These are phyloP conservation scores for Eupsilia transversa DNA, from an alignment of 2,888 invertebrate species.

Conservation along the genomic window DNA sequence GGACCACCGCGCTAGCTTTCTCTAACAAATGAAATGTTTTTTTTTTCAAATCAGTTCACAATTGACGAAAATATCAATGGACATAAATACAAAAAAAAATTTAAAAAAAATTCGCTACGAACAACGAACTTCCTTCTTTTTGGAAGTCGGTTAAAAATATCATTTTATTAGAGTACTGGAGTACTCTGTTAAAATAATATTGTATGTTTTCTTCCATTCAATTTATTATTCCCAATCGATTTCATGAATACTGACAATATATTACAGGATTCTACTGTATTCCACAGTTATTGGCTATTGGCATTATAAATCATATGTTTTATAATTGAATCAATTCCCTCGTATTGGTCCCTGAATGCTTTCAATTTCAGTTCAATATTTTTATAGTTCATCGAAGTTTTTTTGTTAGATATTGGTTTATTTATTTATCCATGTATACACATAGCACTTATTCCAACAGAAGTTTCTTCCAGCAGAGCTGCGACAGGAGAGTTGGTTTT, in stretches of 20 bases:
- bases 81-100: no score
- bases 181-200: constrained; percentile 24
- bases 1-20: no score
- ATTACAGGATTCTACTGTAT: constrained; percentile 3
- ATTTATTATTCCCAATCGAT: constrained; percentile 22
- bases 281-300: constrained; percentile 8
- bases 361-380: constrained; percentile 16
- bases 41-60: no score
- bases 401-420: not conserved
- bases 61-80: no score
- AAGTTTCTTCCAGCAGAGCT: not conserved
- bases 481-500: not conserved
- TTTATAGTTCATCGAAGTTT: not conserved
- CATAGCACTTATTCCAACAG: not conserved
- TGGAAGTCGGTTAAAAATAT: no score
- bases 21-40: no score
- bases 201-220: not conserved
- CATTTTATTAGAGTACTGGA: no score
- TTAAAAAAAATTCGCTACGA: no score
- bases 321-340: constrained; percentile 23
- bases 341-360: constrained; percentile 22
- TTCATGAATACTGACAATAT: constrained; percentile 24
- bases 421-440: not conserved
- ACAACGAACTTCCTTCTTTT: no score
- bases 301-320: constrained; percentile 13